These are phyloP conservation scores for Macropus fuliginosus DNA, from an alignment of 2,797 vertebrate species.

Conservation along the genomic window DNA sequence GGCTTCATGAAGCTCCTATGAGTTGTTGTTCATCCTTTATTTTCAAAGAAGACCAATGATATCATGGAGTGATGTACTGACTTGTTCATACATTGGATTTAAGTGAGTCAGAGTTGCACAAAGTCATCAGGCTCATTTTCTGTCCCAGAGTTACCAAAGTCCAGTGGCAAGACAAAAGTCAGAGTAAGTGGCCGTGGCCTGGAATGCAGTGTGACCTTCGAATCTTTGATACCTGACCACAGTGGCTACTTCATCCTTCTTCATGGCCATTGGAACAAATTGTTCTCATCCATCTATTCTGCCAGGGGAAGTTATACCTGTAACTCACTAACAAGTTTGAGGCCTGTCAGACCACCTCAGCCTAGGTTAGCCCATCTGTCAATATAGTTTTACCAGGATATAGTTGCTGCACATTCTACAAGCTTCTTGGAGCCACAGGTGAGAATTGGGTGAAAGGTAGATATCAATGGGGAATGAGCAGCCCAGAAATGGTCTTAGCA, in stretches of 20 bases:
- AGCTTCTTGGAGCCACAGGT: neutral
- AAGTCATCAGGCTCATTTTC: neutral
- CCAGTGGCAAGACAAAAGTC: neutral
- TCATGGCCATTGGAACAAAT: neutral
- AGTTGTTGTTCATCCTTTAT: neutral
- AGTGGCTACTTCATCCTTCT: neutral
- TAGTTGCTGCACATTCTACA: neutral
- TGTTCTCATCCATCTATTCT: neutral
- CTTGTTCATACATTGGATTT: neutral
- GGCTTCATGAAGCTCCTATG: neutral
- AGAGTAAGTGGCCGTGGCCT: neutral
- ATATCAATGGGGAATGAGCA: neutral
- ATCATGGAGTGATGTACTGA: neutral
- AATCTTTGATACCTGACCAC: neutral
- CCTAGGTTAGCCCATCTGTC: neutral
- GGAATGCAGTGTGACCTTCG: neutral
- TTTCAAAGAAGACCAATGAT: neutral
- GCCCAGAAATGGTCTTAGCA: too few species aligned
- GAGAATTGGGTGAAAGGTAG: neutral
- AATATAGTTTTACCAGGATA: neutral
- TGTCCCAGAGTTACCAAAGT: neutral
- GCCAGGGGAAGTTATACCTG: neutral
- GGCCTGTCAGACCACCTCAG: too few species aligned
- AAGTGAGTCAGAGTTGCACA: neutral
- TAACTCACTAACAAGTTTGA: too few species aligned